Conservation (phyloP, 2,797 vertebrate species). For the Argya squamiceps region DNA sequence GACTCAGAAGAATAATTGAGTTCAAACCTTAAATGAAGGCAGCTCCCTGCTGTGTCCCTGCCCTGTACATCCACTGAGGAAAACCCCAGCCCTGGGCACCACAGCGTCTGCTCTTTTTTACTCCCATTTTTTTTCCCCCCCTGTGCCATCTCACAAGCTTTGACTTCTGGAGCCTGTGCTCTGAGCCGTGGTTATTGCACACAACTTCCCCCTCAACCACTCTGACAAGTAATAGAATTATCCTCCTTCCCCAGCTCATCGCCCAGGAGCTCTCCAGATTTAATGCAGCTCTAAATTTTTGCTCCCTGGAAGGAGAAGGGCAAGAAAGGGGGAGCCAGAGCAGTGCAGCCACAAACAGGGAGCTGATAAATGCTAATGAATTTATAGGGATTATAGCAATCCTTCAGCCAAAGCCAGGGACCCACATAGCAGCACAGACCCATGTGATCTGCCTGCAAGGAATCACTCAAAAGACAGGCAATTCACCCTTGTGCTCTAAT, state of each 20-base stretch:
- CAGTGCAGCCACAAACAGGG: not conserved
- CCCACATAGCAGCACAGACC: not conserved
- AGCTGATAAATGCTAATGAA: slow-evolving; percentile 45
- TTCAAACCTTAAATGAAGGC: not conserved
- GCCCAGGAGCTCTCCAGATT: not conserved
- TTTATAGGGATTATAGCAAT: slow-evolving; percentile 16
- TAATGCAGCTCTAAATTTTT: slow-evolving; percentile 34
- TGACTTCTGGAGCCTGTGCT: not conserved
- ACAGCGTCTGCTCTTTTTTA: not conserved
- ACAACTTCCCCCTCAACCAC: not conserved
- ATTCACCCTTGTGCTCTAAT: not conserved
- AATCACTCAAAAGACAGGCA: not conserved
- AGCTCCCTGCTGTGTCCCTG: not conserved
- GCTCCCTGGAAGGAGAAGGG: not conserved
- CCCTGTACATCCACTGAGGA: not conserved
- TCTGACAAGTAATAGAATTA: slow-evolving; percentile 41
- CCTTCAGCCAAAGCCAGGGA: not conserved
- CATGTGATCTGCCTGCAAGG: not conserved
- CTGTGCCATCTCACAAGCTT: not conserved
- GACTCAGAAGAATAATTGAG: not conserved
- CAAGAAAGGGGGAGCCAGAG: not conserved
- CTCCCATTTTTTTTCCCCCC: not conserved
- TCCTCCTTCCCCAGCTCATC: slow-evolving; percentile 19
- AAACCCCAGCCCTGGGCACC: not conserved
- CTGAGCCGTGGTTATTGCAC: not conserved